A percentile compares a stretch with the other conserved stretches of the same genome.
Conservation (phyloP, 2,113 vertebrate genomes). For the Myrmecophaga tridactyla region DNA sequence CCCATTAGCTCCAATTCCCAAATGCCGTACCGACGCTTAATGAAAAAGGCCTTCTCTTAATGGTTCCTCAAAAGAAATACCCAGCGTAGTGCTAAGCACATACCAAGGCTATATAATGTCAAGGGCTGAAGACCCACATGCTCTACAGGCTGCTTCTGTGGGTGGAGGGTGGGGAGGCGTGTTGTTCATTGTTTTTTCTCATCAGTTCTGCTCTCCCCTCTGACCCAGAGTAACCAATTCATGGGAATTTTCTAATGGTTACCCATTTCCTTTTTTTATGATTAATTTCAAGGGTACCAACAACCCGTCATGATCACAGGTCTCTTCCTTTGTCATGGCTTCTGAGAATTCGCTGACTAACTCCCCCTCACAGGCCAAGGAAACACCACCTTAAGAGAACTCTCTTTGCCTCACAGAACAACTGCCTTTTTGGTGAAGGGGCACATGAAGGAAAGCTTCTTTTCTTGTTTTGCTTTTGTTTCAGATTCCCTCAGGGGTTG, state of each 20-base stretch:
- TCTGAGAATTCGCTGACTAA: conserved; percentile 64
- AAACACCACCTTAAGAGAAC: conserved; percentile 59
- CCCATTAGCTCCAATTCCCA: neutral
- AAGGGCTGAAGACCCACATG: neutral
- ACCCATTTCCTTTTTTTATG: conserved; percentile 57
- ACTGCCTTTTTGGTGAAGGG: conserved; percentile 45
- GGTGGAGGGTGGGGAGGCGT: fast-evolving
- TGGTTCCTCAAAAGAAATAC: neutral
- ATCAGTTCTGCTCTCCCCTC: neutral
- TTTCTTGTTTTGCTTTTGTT: conserved; percentile 72
- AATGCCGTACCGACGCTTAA: neutral
- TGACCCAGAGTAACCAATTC: conserved; percentile 33
- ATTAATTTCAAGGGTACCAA: neutral
- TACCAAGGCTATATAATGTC: neutral
- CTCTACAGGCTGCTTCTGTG: neutral
- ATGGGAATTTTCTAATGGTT: conserved; percentile 57
- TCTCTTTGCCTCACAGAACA: conserved; percentile 55
- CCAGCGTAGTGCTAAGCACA: neutral
- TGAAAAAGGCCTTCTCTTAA: neutral
- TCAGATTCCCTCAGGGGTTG: conserved; percentile 18
- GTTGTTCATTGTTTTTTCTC: neutral
- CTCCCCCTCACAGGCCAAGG: conserved; percentile 41
- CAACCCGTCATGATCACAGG: conserved; percentile 17
- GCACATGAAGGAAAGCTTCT: conserved; percentile 60
- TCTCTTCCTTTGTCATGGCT: conserved; percentile 27